A percentile compares a stretch with the other conserved stretches of the same genome.
These are phyloP conservation scores for Nanger granti DNA, from an alignment of 2,113 vertebrate species.

Conservation along the genomic window DNA sequence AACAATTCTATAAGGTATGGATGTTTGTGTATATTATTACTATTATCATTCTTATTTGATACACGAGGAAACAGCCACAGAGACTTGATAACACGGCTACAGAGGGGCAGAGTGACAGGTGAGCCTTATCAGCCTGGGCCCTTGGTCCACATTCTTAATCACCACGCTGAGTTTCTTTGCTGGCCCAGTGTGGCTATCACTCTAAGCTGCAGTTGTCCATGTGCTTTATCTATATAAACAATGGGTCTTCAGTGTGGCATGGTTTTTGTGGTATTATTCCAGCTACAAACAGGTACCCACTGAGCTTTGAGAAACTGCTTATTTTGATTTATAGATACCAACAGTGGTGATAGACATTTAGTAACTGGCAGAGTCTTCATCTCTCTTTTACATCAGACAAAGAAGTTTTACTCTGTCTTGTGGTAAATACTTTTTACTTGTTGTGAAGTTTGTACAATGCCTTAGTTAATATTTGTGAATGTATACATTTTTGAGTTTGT, in stretches of 20 bases:
- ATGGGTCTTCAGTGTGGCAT: neutral
- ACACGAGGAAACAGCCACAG: neutral
- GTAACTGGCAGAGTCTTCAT: neutral
- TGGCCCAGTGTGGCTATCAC: neutral
- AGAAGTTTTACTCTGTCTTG: neutral
- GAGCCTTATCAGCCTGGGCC: neutral
- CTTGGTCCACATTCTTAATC: neutral
- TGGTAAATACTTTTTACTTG: neutral
- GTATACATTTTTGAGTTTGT: neutral
- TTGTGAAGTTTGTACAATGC: neutral
- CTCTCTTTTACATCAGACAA: neutral
- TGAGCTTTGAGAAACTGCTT: neutral
- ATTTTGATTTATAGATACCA: neutral
- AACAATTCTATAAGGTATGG: neutral
- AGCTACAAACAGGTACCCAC: neutral
- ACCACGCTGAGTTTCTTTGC: neutral
- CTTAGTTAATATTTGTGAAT: neutral
- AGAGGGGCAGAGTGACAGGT: neutral
- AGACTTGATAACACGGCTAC: neutral
- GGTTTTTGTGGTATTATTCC: neutral
- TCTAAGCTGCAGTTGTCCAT: neutral
- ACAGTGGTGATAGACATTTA: neutral
- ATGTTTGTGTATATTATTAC: neutral
- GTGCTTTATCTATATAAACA: neutral
- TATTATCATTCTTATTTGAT: neutral